Percentiles rank a stretch among this genome's conserved stretches.
Conservation (phyloP, 2,888 invertebrate species). For the Octodonta nipae region DNA sequence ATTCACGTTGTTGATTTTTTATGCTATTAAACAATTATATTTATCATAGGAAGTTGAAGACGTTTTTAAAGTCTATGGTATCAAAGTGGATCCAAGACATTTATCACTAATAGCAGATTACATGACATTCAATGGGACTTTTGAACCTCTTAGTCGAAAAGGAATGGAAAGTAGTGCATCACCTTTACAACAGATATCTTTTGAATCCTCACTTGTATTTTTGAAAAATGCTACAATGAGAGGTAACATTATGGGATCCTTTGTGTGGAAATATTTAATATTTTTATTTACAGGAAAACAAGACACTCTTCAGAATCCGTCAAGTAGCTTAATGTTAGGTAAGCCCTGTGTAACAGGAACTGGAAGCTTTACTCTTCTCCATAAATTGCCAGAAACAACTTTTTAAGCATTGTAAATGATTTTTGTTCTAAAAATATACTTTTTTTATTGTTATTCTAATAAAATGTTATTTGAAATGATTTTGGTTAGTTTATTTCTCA, state of each 20-base stretch:
- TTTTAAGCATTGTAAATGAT: too few species aligned
- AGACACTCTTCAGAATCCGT: conserved; percentile 71
- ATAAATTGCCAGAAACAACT: conserved; percentile 14
- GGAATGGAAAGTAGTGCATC: conserved; percentile 87
- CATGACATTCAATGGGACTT: conserved; percentile 89
- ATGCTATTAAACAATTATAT: conserved; percentile 3
- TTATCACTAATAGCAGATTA: conserved; percentile 88
- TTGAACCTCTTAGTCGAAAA: conserved; percentile 77
- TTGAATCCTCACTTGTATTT: conserved; percentile 83
- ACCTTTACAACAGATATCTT: conserved; percentile 94
- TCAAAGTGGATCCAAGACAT: conserved; percentile 88
- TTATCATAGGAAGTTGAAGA: conserved; percentile 67
- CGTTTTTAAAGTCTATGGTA: conserved; percentile 95
- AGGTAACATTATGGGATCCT: conserved; percentile 31
- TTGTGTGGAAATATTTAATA: neutral
- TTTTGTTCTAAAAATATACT: conserved; percentile 6
- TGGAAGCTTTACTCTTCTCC: conserved; percentile 48
- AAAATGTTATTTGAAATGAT: conserved; percentile 8
- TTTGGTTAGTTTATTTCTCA: conserved; percentile 2
- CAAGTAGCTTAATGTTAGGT: conserved; percentile 76
- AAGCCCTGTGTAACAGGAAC: conserved; percentile 73
- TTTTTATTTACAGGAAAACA: conserved; percentile 41
- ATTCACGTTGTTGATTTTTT: neutral
- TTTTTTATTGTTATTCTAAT: conserved; percentile 9
- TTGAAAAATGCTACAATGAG: conserved; percentile 61